phyloP scores from a whole-genome alignment of 1,140 invertebrate genomes.

The Apis dorsata region DNA sequence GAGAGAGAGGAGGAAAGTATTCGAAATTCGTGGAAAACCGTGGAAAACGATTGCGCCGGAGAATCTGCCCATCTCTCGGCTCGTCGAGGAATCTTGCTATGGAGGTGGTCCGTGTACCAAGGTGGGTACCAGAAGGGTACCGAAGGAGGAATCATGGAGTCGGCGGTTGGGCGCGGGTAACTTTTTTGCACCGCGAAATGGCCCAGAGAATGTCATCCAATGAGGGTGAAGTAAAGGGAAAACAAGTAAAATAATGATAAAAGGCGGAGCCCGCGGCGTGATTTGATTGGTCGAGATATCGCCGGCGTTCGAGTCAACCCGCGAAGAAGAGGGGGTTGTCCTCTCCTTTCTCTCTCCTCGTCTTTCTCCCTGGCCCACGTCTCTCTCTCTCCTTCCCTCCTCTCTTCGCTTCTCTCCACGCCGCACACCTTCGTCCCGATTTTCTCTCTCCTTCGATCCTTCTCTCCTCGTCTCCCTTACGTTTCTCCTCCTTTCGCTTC shows the following conservation, averaged over 20 bases:
- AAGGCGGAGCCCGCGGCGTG: conserved; percentile 79
- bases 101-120: conserved; percentile 61
- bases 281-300: conserved; percentile 81
- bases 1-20: not conserved
- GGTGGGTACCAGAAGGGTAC: conserved; percentile 62
- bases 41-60: conserved; percentile 19
- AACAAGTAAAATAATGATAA: conserved; percentile 82
- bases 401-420: conserved; percentile 40
- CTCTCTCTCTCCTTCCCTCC: conserved; percentile 39
- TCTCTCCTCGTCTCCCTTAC: conserved; percentile 50
- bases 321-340: conserved; percentile 73
- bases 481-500: conserved; percentile 49
- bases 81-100: conserved; percentile 9
- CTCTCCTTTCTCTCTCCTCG: conserved; percentile 68
- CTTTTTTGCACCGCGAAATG: conserved; percentile 65
- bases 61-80: not conserved
- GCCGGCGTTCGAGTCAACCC: conserved; percentile 78
- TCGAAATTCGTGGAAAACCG: conserved; percentile 29
- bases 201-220: conserved; percentile 79
- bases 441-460: conserved; percentile 38
- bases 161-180: conserved; percentile 58
- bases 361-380: conserved; percentile 34
- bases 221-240: conserved; percentile 79
- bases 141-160: conserved; percentile 68
- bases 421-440: conserved; percentile 47